Base-by-base conservation (phyloP, 2,113 vertebrate species). In the Cavia porcellus region DNA sequence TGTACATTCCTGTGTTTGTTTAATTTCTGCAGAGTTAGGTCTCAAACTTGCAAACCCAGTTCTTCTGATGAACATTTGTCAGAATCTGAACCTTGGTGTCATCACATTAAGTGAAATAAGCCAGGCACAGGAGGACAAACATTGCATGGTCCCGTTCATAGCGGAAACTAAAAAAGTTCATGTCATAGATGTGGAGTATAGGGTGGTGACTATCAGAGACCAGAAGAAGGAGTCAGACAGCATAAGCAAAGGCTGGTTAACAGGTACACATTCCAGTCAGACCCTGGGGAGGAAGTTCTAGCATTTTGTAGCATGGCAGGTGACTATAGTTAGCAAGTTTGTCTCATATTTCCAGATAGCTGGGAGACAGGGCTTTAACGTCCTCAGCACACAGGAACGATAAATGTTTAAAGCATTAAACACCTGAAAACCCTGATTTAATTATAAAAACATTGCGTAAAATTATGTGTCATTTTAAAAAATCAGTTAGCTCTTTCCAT, bases 21-120 rank as follows among this genome's bases (percentile, higher is more conserved):
- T 52, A 62, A 80, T 62, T 61, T 38, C 35, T 84, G 47, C 59
- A 47, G 86, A 83, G 85, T 8, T 68, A 0, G 62, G 8, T 74
- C 91, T 93, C 57, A 89, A 70, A 70, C 50, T 70, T 96, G 59
- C 38, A 47, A 82, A 32, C 55, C 77, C 64, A 15, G 66, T 93
- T n/a, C 38, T 85, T 85, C 7, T 22, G 35, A 81, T 24, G 45
- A 42, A 28, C 12, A 61, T 25, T 85, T 80, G 55, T 38, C 19
- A 94, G 52, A 81, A 45, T 25, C 42, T 38, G 15, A 50, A 13
- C 55, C 68, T 47, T 9, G 30, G 20, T 38, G 38, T 47, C 8
- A n/a, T 30, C 1, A 7, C 14, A 1, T 68, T 83, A 24, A 35
- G 13, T 35, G 22, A 90, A 47, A 17, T 50, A 25, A 30, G 14